phyloP scores from a whole-genome alignment of 2,113 vertebrate genomes.

The Carassius gibelio region DNA sequence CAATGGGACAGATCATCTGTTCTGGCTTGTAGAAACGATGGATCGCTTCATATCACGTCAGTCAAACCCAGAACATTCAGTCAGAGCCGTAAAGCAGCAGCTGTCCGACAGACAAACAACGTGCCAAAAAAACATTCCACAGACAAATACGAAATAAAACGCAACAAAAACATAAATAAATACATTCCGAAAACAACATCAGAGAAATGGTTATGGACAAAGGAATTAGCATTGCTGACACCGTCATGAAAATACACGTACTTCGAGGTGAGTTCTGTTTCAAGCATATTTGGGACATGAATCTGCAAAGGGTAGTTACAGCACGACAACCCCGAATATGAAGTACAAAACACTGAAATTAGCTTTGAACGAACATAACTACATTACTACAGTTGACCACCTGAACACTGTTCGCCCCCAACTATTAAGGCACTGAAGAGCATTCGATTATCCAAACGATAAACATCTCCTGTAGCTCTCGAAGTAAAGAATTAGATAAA shows the following conservation, averaged over 20 bases:
- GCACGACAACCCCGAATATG: too few relatives aligned
- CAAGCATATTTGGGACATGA: neutral
- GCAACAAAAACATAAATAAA: constrained; percentile 47
- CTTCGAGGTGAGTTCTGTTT: neutral
- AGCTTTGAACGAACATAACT: constrained; percentile 71
- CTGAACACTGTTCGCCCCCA: constrained; percentile 82
- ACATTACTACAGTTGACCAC: constrained; percentile 58
- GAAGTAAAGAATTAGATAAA: constrained; percentile 49
- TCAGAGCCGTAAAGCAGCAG: constrained; percentile 21
- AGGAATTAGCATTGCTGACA: constrained; percentile 11
- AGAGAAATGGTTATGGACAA: constrained; percentile 35
- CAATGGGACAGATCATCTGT: constrained; percentile 43
- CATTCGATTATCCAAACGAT: constrained; percentile 69
- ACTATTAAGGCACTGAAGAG: constrained; percentile 90
- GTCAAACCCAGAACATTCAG: constrained; percentile 26
- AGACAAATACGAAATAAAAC: constrained; percentile 17
- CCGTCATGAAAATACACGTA: constrained; percentile 19
- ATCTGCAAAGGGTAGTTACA: too few relatives aligned
- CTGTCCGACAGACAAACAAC: constrained; percentile 47
- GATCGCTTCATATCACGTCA: constrained; percentile 3
- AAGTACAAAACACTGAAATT: constrained; percentile 2
- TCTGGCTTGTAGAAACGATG: constrained; percentile 24
- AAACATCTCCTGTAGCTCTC: constrained; percentile 71
- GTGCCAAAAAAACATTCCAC: constrained; percentile 23
- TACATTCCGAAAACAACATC: neutral